Percentiles rank a stretch among this genome's conserved stretches.
Evolutionary conservation across 2,888 invertebrate genomes (phyloP).

Genomic region (Apamea crenata): DNA sequence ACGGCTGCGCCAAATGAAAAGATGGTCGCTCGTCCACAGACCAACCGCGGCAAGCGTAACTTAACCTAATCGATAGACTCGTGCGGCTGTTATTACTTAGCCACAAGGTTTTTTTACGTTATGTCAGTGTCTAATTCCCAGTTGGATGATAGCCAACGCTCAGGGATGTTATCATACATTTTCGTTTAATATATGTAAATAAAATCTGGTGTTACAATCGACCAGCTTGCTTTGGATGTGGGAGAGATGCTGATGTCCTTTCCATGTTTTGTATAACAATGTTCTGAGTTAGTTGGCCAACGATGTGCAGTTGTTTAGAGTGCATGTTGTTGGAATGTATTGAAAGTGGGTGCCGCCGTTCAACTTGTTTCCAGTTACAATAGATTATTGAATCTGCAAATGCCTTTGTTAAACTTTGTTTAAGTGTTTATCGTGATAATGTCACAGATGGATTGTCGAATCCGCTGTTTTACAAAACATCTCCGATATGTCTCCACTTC

Average conservation of each 20-base stretch:
- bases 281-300: constrained; percentile 5
- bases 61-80: too few species aligned
- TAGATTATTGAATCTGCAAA: background rate
- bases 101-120: constrained; percentile 44
- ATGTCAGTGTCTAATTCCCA: constrained; percentile 51
- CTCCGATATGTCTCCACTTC: background rate
- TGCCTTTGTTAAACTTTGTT: background rate
- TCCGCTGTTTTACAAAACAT: background rate
- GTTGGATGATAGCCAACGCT: constrained; percentile 60
- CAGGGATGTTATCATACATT: constrained; percentile 55
- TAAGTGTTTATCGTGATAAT: background rate
- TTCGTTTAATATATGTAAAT: constrained; percentile 66
- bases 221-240: constrained; percentile 44
- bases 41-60: too few species aligned
- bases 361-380: background rate
- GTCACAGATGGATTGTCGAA: background rate
- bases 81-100: too few species aligned
- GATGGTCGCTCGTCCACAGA: too few species aligned
- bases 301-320: constrained; percentile 10
- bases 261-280: constrained; percentile 41
- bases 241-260: constrained; percentile 55
- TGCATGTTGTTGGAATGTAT: constrained; percentile 4
- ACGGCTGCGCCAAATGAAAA: too few species aligned
- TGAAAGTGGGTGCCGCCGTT: background rate
- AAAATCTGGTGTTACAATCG: constrained; percentile 54